These are phyloP conservation scores for Oncorhynchus keta DNA, from an alignment of 2,113 vertebrate genomes.

Conservation along the genomic window DNA sequence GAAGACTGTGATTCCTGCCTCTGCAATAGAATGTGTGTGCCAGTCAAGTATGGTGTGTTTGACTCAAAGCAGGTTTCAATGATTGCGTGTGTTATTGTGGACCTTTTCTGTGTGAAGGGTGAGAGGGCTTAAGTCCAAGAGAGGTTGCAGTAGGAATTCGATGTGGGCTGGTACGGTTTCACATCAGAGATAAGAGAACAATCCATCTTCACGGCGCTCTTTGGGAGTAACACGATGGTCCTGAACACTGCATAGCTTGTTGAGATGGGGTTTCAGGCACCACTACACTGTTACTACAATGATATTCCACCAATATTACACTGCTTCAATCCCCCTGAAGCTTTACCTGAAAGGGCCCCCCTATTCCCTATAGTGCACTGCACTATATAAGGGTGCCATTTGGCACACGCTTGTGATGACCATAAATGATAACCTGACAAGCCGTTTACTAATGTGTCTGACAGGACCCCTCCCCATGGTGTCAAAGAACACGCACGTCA, in stretches of 20 bases:
- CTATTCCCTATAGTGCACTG: no score
- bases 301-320: no score
- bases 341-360: no score
- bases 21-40: neutral
- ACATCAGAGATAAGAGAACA: neutral
- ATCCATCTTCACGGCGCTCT: neutral
- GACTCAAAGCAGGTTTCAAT: neutral
- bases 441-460: slow-evolving; percentile 4
- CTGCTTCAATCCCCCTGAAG: neutral
- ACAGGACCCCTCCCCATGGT: slow-evolving; percentile 78
- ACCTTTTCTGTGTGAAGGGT: neutral
- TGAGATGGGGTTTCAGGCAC: neutral
- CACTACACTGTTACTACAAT: neutral
- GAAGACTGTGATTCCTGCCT: neutral
- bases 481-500: slow-evolving; percentile 84
- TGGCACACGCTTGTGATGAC: neutral
- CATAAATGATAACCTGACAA: no score
- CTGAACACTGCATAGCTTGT: no score
- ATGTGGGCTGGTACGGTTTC: neutral
- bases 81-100: neutral
- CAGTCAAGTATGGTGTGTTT: neutral
- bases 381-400: no score
- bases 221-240: no score
- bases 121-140: neutral
- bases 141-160: neutral